phyloP scores from a whole-genome alignment of 2,113 vertebrate genomes.

The Nycticorax nycticorax region DNA sequence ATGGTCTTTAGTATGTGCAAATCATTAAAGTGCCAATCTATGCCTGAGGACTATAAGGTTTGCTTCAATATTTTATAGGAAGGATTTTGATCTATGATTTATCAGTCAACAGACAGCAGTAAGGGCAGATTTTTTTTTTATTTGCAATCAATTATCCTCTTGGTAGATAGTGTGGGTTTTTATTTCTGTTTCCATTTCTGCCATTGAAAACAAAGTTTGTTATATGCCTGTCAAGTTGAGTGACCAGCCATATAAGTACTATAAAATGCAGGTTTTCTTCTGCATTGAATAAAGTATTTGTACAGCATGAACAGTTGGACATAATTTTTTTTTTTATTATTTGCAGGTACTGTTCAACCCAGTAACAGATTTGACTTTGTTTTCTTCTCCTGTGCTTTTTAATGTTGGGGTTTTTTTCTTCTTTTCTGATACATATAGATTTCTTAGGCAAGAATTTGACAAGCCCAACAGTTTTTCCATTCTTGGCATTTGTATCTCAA shows the following conservation, averaged over 20 bases:
- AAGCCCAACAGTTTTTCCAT: background rate
- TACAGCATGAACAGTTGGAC: background rate
- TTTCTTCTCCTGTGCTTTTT: background rate
- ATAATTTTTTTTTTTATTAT: background rate
- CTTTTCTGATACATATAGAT: background rate
- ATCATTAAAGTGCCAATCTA: slow-evolving; percentile 57
- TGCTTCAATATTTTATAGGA: slow-evolving; percentile 75
- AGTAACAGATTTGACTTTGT: background rate
- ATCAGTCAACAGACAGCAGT: slow-evolving; percentile 67
- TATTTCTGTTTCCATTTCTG: slow-evolving; percentile 34
- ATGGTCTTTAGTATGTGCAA: slow-evolving; percentile 59
- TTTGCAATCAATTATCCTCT: slow-evolving; percentile 68
- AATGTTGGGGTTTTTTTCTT: background rate
- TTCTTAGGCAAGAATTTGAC: background rate
- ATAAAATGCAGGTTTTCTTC: slow-evolving; percentile 36
- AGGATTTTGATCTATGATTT: slow-evolving; percentile 79
- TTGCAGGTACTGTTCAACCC: background rate
- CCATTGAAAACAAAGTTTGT: background rate
- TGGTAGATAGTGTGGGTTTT: background rate
- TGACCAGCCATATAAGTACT: background rate
- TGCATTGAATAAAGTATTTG: slow-evolving; percentile 2
- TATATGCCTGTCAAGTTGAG: slow-evolving; percentile 49
- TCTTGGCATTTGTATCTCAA: background rate
- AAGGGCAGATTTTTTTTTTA: slow-evolving; percentile 4
- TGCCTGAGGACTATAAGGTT: slow-evolving; percentile 42